Conservation (phyloP, 1,140 invertebrate genomes). For the Rhopalosiphum maidis region DNA sequence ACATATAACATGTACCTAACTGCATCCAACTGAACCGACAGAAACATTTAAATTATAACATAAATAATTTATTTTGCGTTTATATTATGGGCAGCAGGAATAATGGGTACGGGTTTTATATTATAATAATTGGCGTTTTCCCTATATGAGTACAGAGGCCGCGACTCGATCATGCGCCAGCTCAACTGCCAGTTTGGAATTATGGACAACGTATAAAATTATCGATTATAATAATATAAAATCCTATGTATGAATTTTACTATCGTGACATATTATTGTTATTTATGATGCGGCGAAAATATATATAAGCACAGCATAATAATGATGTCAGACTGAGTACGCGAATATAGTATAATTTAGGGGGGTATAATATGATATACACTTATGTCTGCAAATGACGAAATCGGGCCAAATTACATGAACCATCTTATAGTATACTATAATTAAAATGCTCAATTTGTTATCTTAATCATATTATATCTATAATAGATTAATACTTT, state of each 20-base stretch:
- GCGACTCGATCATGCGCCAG: not conserved
- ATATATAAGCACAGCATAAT: not conserved
- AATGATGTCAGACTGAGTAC: not conserved
- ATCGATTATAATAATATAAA: not conserved
- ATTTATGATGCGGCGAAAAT: not conserved
- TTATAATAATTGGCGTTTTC: conserved; percentile 7
- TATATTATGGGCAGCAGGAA: not conserved
- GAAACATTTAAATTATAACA: conserved; percentile 9
- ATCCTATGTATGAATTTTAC: not conserved
- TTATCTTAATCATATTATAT: no score
- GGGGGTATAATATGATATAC: no score
- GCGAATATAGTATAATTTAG: not conserved
- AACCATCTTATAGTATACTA: not conserved
- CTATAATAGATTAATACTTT: no score
- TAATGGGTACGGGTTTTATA: not conserved
- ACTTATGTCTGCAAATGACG: not conserved
- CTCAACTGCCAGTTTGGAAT: not conserved
- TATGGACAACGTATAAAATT: not conserved
- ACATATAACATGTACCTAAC: not conserved
- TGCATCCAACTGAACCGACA: not conserved
- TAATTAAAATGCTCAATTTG: not conserved
- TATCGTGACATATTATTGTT: not conserved
- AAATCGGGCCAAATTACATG: not conserved
- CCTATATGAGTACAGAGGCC: not conserved
- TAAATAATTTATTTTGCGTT: conserved; percentile 14